Base-by-base conservation (phyloP, 1,140 invertebrate species). In the Metopolophium dirhodum region DNA sequence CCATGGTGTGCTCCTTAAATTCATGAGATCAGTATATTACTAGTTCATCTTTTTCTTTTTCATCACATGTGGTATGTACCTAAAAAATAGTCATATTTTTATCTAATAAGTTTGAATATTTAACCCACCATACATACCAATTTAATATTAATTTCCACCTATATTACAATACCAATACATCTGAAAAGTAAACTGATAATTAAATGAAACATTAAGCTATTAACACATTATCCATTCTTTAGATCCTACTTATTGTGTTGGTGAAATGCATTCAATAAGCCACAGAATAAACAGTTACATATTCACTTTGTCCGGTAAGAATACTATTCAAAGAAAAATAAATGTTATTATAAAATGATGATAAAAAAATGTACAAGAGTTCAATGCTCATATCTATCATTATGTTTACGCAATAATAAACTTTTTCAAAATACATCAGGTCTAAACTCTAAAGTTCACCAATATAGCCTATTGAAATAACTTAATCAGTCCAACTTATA, bases 291-390 rank as follows among this genome's bases (percentile, higher is more conserved):
- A 49, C 18, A 87, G 30, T 88, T 51, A 35, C 35, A 88, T 88
- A 88, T 88, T 88, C 86, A 49, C 85, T n/a, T 49, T 51, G 86
- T 88, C 26, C 20, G 18, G 47, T 51, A 88, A 88, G 18, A 51
- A n/a, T 51, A 7, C 20, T 26, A 30, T 87, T 87, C 41, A 49
- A 87, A 86, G 37, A 87, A 45, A n/a, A 35, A 88, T 88, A 88
- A 88, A 51, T 88, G 86, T 35, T 88, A 88, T 35, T 88, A 51
- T 47, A 88, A 88, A 35, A 88, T 88, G 30, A 51, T 47, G 11
- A 86, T 86, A 49, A 30, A 87, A 87, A 45, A 49, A 49, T n/a
- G 41, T 87, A n/a, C 85, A 87, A 87, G 41, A 85, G 85, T 87
- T 87, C 85, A 87, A 87, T 47, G 26, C 7, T 49, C 26, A n/a